Conservation (phyloP, 2,888 invertebrate genomes). For the Ophioninae sp. region DNA sequence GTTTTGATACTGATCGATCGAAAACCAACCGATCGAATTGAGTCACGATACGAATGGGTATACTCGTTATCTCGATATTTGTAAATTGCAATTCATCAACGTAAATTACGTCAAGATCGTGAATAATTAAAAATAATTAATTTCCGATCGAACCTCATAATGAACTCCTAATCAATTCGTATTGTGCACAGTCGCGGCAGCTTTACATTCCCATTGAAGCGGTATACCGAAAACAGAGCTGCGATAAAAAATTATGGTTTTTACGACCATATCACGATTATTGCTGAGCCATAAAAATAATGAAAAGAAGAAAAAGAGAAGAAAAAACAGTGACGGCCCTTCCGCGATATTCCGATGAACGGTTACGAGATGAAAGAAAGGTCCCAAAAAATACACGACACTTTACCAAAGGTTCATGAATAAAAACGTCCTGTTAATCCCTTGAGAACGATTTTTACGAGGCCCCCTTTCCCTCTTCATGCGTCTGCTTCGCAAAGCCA, state of each 20-base stretch:
- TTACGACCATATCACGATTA: not conserved
- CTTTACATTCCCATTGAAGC: not conserved
- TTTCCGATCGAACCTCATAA: not conserved
- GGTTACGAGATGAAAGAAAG: not conserved
- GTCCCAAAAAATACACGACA: constrained; percentile 10
- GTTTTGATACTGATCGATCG: not conserved
- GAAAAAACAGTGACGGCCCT: not conserved
- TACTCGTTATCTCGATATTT: not conserved
- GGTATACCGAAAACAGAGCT: not conserved
- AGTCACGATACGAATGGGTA: not conserved
- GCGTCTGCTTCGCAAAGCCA: constrained; percentile 16
- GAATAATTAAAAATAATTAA: not conserved
- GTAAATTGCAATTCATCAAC: not conserved
- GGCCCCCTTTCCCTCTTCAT: constrained; percentile 6
- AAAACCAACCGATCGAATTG: not conserved
- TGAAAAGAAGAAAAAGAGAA: too few species aligned
- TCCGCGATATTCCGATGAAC: not conserved
- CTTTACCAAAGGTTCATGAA: constrained; percentile 26
- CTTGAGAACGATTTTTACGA: constrained; percentile 50
- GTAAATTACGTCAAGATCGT: not conserved
- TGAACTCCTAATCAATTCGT: not conserved
- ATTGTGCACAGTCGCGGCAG: not conserved
- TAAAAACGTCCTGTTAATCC: constrained; percentile 44
- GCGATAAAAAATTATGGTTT: not conserved
- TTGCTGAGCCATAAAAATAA: not conserved